Evolutionary conservation across 2,113 vertebrate species (phyloP), one percentile per base, ranked within the genome.

Genomic region (Phasianus colchicus): DNA sequence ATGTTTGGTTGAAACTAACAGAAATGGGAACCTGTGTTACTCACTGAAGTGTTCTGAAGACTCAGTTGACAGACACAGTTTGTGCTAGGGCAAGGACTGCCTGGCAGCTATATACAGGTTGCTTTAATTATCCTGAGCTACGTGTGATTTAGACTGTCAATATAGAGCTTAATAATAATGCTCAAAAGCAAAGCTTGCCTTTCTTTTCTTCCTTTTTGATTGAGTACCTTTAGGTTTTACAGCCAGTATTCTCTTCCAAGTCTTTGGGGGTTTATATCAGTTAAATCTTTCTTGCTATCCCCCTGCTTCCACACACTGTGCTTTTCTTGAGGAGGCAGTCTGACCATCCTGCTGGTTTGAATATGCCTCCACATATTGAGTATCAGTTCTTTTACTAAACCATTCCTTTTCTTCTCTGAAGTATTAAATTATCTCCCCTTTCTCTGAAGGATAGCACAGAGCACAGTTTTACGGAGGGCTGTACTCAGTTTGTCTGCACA

Each of bases 401-500:
- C 38, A 9, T n/a, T 64, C 7, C 7, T 8, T 71, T 93, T 73
- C 47, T 34, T 63, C n/a, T 8, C 0, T n/a, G 82, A 52, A 22
- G 17, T 30, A 27, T n/a, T 69, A 50, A 38, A 42, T 52, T 65
- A 43, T 38, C n/a, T 54, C 6, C 38, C 40, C 2, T 54, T 32
- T 9, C 24, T 40, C 42, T 21, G 17, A 0, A 3, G 13, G 30
- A 2, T 10, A 11, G 13, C 47, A 61, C 40, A 70, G 45, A 75
- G 6, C 16, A 10, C 42, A 21, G 16, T 27, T 38, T n/a, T 27
- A 3, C 7, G 1, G 11, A 10, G 29, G 73, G 38, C 24, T 13
- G 64, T 36, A 6, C 11, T 67, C n/a, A 10, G 2, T 10, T 2
- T 18, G 48, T 7, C 20, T 16, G n/a, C 14, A 17, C 3, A 4